Percentiles rank a stretch among this genome's conserved stretches.
These are phyloP conservation scores for Holocentrus rufus DNA, from an alignment of 2,797 vertebrate species.

Conservation along the genomic window DNA sequence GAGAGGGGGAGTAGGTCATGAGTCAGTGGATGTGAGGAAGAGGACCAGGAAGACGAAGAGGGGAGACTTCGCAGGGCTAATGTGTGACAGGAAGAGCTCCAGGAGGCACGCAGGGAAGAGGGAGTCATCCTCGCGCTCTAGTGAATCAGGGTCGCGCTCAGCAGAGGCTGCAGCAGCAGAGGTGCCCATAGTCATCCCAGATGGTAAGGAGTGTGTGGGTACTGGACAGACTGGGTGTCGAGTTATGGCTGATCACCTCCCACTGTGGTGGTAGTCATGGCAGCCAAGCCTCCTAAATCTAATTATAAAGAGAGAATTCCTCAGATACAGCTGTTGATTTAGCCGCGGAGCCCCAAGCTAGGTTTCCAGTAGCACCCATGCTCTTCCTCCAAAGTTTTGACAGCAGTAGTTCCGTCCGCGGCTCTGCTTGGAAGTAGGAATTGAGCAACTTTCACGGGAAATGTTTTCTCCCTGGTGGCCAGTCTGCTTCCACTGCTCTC, in stretches of 20 bases:
- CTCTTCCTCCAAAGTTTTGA: slow-evolving; percentile 23
- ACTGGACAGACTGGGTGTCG: slow-evolving; percentile 13
- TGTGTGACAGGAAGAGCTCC: slow-evolving; percentile 85
- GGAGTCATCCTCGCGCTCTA: slow-evolving; percentile 78
- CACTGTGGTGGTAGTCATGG: slow-evolving; percentile 12
- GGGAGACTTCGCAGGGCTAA: slow-evolving; percentile 69
- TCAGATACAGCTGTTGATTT: slow-evolving; percentile 26
- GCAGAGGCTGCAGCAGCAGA: slow-evolving; percentile 72
- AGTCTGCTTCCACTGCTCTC: slow-evolving; percentile 42
- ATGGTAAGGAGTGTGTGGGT: slow-evolving; percentile 75
- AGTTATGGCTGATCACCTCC: slow-evolving; percentile 5
- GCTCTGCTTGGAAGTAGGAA: slow-evolving; percentile 46
- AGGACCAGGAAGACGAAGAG: slow-evolving; percentile 66
- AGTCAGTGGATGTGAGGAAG: slow-evolving; percentile 72
- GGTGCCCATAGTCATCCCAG: slow-evolving; percentile 73
- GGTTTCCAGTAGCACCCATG: slow-evolving; percentile 4
- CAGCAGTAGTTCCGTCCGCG: slow-evolving; percentile 20
- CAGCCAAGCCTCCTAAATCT: slow-evolving; percentile 17
- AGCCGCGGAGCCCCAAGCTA: slow-evolving; percentile 2
- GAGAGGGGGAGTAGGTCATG: slow-evolving; percentile 66
- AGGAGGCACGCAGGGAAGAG: slow-evolving; percentile 80
- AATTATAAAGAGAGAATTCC: slow-evolving; percentile 13
- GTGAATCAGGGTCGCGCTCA: slow-evolving; percentile 70
- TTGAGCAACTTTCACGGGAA: slow-evolving; percentile 64
- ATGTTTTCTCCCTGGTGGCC: slow-evolving; percentile 61